Evolutionary conservation across 2,888 invertebrate species (phyloP), one percentile per base, ranked within the genome.

Genomic region (Perizoma flavofasciatum): DNA sequence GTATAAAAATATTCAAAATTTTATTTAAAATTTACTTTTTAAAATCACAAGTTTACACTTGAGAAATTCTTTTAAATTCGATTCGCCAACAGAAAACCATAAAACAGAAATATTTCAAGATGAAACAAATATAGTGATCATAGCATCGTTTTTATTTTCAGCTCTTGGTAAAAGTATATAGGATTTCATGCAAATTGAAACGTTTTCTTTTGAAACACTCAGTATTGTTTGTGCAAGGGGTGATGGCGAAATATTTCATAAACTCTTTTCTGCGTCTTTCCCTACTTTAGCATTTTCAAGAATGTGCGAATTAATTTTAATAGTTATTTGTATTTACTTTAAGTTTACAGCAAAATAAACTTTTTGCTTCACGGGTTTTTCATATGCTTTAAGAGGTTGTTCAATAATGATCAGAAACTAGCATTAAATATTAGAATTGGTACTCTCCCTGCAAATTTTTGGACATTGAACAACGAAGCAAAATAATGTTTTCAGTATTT

Each of bases 151-250:
- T 72, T 76, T 56, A 45, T 62, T 50, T 74, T 72, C 71, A 70
- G 70, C 68, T 75, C 69, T 74, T 71, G 71, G 67, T 66, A 62
- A 63, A 66, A 68, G 73, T 77, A 61, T 48, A 72, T 22, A 22
- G 22, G 70, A 73, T 75, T 78, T 75, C 56, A 72, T 72, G 75
- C 75, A 80, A 82, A 80, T 81, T 79, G 72, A 74, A 79, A 74
- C 74, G 73, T 73, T 80, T 76, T 72, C 73, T 73, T 78, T 76
- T 65, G 57, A 68, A 72, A 69, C 73, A 37, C 68, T 71, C 75
- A 22, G 22, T 66, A 78, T 83, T 84, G 78, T 84, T 83, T 81
- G 76, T 70, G 63, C 51, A 68, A 68, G 58, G 68, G 65, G 68
- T 58, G 52, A 48, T 65, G 65, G 65, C 59, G 66, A 76, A 78